Evolutionary conservation across 2,888 invertebrate species (phyloP).

Genomic region (Athrips mouffetella): DNA sequence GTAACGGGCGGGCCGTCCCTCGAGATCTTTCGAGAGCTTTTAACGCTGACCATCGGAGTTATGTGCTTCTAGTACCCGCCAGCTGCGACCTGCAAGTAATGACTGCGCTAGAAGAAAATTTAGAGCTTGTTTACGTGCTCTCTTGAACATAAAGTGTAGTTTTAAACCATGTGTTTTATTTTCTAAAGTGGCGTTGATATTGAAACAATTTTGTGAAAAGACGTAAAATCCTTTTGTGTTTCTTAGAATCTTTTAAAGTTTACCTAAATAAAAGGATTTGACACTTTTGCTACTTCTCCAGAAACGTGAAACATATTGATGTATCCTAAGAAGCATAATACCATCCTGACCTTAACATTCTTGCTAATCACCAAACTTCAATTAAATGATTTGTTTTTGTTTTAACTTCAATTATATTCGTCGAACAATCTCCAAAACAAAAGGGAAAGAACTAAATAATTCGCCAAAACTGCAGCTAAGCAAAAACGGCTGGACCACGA

Average conservation of each 20-base stretch:
- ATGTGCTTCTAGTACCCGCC: slow-evolving; percentile 44
- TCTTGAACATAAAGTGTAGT: slow-evolving; percentile 10
- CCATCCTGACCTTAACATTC: background rate
- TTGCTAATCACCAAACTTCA: background rate
- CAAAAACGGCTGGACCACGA: slow-evolving; percentile 7
- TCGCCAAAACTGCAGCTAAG: slow-evolving; percentile 11
- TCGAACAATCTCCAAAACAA: background rate
- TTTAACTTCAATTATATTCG: slow-evolving; percentile 9
- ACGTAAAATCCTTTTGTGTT: background rate
- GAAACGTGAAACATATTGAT: too few relatives aligned
- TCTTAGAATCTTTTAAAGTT: too few relatives aligned
- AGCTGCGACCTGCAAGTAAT: slow-evolving; percentile 32
- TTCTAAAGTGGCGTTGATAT: slow-evolving; percentile 2
- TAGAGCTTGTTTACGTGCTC: slow-evolving; percentile 11
- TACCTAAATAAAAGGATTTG: too few relatives aligned
- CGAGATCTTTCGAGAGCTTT: slow-evolving; percentile 49
- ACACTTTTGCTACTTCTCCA: too few relatives aligned
- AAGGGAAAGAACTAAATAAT: slow-evolving; percentile 6
- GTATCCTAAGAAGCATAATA: background rate
- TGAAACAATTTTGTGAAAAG: background rate
- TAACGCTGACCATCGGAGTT: slow-evolving; percentile 54
- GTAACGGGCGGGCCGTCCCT: slow-evolving; percentile 36
- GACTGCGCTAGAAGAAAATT: slow-evolving; percentile 18
- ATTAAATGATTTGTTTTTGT: background rate
- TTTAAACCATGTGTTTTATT: slow-evolving; percentile 6